A percentile compares a stretch with the other conserved stretches of the same genome.
Evolutionary conservation across 2,888 invertebrate genomes (phyloP).

Genomic region (Chaetogeoica ovagalla): DNA sequence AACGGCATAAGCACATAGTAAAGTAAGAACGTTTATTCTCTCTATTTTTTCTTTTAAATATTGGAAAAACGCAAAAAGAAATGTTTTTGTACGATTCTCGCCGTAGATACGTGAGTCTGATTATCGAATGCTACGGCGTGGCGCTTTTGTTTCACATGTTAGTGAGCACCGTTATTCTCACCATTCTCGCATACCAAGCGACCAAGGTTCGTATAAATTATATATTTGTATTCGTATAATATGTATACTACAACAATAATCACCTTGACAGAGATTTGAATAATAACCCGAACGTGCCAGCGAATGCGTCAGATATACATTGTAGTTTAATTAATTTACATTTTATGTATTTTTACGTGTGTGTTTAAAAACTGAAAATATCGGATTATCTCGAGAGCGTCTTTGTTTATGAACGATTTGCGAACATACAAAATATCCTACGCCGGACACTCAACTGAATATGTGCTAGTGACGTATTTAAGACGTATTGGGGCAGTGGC

Average conservation of each 20-base stretch:
- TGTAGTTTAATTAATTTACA: neutral
- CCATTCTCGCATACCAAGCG: conserved; percentile 82
- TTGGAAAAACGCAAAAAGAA: neutral
- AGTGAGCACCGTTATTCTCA: conserved; percentile 79
- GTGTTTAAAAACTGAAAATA: neutral
- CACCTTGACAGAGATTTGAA: conserved; percentile 12
- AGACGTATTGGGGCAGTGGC: too few species aligned
- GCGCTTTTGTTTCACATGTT: conserved; percentile 83
- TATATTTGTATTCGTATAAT: too few species aligned
- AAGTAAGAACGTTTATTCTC: conserved; percentile 64
- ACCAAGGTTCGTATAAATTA: conserved; percentile 68
- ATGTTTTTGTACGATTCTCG: neutral
- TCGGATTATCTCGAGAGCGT: neutral
- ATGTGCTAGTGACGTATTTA: too few species aligned
- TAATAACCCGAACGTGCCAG: neutral
- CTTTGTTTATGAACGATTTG: neutral
- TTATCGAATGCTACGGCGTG: conserved; percentile 83
- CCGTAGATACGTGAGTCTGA: conserved; percentile 73
- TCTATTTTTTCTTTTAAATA: neutral
- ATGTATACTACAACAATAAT: neutral
- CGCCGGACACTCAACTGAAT: too few species aligned
- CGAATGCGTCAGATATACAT: too few species aligned
- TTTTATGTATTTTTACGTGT: too few species aligned
- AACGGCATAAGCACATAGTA: conserved; percentile 84
- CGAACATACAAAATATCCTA: too few species aligned